Evolutionary conservation across 1,140 invertebrate genomes (phyloP), one percentile per base, ranked within the genome.

Genomic region (Tachypleus tridentatus): DNA sequence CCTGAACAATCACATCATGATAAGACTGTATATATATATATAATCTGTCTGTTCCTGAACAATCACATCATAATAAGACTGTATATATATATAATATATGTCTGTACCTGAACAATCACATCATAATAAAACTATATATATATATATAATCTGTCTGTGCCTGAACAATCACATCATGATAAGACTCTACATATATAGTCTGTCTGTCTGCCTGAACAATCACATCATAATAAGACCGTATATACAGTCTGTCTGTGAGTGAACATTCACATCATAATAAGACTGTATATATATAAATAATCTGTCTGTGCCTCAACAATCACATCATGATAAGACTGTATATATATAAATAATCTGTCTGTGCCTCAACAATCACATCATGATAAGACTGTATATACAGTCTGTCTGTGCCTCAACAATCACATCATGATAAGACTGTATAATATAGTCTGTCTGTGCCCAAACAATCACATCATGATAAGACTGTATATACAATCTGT

Each of bases 81-180:
- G 29, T 29, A 29, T 29, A 29, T 29, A n/a, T n/a, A 29, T 29
- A 29, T 29, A 29, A n/a, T n/a, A 29, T 29, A 0, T 29, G 29
- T 29, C 29, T 72, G 81, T 84, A 5, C 74, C 67, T 57, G 77
- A 77, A 29, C 72, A 64, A 3, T 73, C 69, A 29, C 85, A 84
- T 54, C 11, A 8, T 56, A 47, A n/a, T 11, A 54, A 62, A 57
- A 68, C 11, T 53, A n/a, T n/a, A n/a, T n/a, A n/a, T n/a, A n/a
- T n/a, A n/a, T n/a, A n/a, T n/a, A n/a, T n/a, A n/a, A n/a, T 60
- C 3, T 58, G 56, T 5, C 29, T 29, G 29, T 29, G 29, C 2
- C 29, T 29, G 29, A 29, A 29, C 29, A 29, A 29, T 29, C 29
- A 29, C 29, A 29, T 29, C 29, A 29, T 29, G 2, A 29, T 29